Evolutionary conservation across 2,113 vertebrate species (phyloP).

Genomic region (Sialia sialis): DNA sequence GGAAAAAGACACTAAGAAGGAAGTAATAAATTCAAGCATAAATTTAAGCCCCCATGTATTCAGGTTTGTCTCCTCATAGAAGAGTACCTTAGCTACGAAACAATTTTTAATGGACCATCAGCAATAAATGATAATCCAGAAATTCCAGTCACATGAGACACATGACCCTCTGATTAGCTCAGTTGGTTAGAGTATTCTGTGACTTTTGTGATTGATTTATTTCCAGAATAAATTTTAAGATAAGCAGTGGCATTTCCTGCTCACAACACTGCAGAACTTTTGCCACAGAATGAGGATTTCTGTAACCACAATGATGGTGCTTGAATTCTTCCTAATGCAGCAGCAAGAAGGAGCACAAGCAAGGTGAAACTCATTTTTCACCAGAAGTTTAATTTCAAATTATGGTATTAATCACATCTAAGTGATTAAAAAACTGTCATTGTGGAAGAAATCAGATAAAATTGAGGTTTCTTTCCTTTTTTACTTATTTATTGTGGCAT

Average conservation of each 20-base stretch:
- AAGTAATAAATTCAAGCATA: not conserved
- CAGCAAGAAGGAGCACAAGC: not conserved
- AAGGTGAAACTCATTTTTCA: not conserved
- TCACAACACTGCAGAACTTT: not conserved
- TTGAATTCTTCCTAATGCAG: not conserved
- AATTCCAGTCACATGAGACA: not conserved
- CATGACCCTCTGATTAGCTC: not conserved
- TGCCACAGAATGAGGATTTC: not conserved
- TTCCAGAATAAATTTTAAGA: not conserved
- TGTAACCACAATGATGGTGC: accelerated
- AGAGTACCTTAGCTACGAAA: not conserved
- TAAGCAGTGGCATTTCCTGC: accelerated
- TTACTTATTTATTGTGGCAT: not conserved
- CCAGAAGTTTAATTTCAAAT: not conserved
- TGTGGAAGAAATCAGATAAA: not conserved
- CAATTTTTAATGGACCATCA: not conserved
- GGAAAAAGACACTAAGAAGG: not conserved
- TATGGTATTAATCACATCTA: not conserved
- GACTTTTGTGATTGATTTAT: not conserved
- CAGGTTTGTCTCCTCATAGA: not conserved
- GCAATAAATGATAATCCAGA: not conserved
- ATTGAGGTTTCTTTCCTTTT: not conserved
- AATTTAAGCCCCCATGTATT: not conserved
- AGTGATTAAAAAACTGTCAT: not conserved
- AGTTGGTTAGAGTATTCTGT: not conserved